Conservation (phyloP, 2,888 invertebrate species). For the Drosophila picticornis region DNA sequence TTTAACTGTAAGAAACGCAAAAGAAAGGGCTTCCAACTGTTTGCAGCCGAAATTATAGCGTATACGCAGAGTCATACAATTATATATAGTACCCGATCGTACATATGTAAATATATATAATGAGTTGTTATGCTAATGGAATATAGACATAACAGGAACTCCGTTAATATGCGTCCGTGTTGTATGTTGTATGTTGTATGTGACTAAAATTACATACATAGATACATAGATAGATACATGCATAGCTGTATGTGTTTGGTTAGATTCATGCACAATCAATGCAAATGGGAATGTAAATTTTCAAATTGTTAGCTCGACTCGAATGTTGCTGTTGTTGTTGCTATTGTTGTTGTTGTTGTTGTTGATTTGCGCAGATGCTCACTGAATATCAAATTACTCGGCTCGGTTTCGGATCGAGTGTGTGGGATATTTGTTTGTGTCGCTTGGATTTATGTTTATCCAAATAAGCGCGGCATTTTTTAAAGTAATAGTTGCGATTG, state of each 20-base stretch:
- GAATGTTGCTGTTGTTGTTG: conserved; percentile 25
- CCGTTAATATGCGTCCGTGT: conserved; percentile 43
- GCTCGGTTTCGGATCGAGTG: conserved; percentile 37
- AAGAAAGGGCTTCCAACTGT: conserved; percentile 27
- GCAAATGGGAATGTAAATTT: conserved; percentile 79
- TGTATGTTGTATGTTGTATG: conserved; percentile 35
- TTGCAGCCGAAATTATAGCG: conserved; percentile 65
- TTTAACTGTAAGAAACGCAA: conserved; percentile 61
- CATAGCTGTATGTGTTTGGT: background rate
- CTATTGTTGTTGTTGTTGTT: conserved; percentile 23
- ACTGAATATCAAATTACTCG: conserved; percentile 76
- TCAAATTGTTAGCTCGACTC: conserved; percentile 49
- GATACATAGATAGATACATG: conserved; percentile 9
- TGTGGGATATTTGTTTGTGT: conserved; percentile 55
- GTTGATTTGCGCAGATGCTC: conserved; percentile 64
- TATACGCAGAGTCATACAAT: conserved; percentile 35
- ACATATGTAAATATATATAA: conserved; percentile 33
- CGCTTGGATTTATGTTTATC: conserved; percentile 68
- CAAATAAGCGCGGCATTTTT: conserved; percentile 77
- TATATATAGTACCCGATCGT: background rate
- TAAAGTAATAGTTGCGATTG: conserved; percentile 60
- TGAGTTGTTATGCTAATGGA: conserved; percentile 65
- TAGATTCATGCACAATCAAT: conserved; percentile 82
- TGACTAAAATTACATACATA: conserved; percentile 66
- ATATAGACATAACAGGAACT: conserved; percentile 74